Percentiles rank a stretch among this genome's conserved stretches.
phyloP scores from a whole-genome alignment of 2,888 invertebrate species.

The Salticus scenicus region DNA sequence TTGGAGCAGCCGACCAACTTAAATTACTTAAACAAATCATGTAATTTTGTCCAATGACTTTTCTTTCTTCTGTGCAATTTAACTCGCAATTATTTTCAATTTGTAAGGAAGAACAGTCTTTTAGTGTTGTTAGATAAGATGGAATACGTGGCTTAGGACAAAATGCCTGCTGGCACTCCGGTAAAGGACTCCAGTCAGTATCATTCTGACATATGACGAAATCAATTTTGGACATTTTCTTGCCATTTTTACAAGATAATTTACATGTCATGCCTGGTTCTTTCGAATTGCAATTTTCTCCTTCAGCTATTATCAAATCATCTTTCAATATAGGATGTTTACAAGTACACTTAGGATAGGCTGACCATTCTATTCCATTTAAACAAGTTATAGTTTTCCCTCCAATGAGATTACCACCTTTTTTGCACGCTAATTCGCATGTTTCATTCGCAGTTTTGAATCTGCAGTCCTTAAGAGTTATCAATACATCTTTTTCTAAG shows the following conservation, averaged over 20 bases:
- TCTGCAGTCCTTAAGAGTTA: background rate
- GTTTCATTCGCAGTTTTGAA: background rate
- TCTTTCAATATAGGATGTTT: background rate
- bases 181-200: conserved; percentile 10
- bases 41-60: background rate
- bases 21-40: background rate
- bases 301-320: background rate
- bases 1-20: background rate
- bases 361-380: background rate
- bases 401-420: conserved; percentile 15
- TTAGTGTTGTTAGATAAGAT: background rate
- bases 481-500: background rate
- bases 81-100: background rate
- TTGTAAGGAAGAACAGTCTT: background rate
- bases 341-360: conserved; percentile 24
- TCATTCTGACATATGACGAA: background rate
- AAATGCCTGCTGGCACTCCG: background rate
- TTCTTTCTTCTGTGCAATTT: background rate
- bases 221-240: background rate
- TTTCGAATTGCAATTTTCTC: background rate
- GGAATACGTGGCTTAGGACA: background rate
- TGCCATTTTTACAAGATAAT: background rate
- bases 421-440: background rate
- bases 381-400: background rate
- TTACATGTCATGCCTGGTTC: background rate